Conservation (phyloP, 1,140 invertebrate genomes). For the Tribolium castaneum region DNA sequence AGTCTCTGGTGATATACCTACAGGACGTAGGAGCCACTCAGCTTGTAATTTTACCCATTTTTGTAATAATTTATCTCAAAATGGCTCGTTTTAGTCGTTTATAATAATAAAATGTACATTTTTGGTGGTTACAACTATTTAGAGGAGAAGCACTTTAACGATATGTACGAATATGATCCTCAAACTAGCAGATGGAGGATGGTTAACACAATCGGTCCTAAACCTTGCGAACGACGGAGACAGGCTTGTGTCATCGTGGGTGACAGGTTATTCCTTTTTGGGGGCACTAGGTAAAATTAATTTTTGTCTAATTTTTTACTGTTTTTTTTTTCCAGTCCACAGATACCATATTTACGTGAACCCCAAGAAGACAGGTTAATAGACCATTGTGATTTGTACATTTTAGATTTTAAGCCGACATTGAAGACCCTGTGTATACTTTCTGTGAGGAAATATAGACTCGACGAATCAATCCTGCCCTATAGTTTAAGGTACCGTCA, state of each 20-base stretch:
- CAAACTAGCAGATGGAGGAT: conserved; percentile 72
- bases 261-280: conserved; percentile 83
- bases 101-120: conserved; percentile 81
- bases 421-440: conserved; percentile 77
- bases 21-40: conserved; percentile 87
- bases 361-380: conserved; percentile 64
- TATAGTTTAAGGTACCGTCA: conserved; percentile 69
- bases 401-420: conserved; percentile 79
- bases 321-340: conserved; percentile 50
- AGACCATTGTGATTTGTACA: conserved; percentile 82
- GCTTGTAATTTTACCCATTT: conserved; percentile 71
- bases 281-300: conserved; percentile 78
- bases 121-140: conserved; percentile 90
- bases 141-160: conserved; percentile 81
- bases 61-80: background rate
- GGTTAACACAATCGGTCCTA: conserved; percentile 69
- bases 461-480: conserved; percentile 73
- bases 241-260: conserved; percentile 82
- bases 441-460: conserved; percentile 71
- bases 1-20: conserved; percentile 70
- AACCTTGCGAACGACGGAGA: conserved; percentile 78
- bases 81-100: conserved; percentile 70
- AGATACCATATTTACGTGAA: conserved; percentile 36
- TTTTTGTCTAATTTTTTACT: background rate
- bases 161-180: conserved; percentile 80